phyloP scores from a whole-genome alignment of 2,797 vertebrate species.

The Propithecus deckenii region DNA sequence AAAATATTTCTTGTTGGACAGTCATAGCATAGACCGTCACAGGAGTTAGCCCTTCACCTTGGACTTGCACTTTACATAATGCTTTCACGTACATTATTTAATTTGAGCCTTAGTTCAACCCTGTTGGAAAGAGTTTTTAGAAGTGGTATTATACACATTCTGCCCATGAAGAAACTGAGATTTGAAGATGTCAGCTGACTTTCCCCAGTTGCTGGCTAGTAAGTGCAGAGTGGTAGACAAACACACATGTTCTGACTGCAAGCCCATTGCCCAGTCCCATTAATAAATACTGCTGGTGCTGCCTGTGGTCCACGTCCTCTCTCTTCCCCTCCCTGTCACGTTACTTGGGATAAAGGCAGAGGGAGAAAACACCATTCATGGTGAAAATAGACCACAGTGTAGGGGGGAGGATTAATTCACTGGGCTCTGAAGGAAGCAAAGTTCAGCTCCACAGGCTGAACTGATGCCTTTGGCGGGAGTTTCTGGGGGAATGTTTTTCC shows the following conservation, averaged over 20 bases:
- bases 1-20: neutral
- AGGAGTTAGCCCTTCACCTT: neutral
- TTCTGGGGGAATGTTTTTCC: neutral
- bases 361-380: neutral
- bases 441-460: neutral
- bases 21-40: neutral
- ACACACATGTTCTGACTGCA: neutral
- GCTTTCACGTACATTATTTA: neutral
- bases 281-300: too few species aligned
- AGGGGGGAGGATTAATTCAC: neutral
- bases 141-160: neutral
- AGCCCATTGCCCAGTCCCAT: neutral
- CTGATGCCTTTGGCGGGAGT: neutral
- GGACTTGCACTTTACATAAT: neutral
- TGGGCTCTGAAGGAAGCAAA: neutral
- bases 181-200: neutral
- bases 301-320: neutral
- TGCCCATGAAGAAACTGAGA: neutral
- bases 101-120: neutral
- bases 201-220: neutral
- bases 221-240: neutral
- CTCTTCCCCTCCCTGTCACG: neutral
- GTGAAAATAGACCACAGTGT: neutral
- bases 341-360: neutral
- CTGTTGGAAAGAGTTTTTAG: neutral